phyloP scores from a whole-genome alignment of 2,797 vertebrate species.

The Pangasius sanitwongsei region DNA sequence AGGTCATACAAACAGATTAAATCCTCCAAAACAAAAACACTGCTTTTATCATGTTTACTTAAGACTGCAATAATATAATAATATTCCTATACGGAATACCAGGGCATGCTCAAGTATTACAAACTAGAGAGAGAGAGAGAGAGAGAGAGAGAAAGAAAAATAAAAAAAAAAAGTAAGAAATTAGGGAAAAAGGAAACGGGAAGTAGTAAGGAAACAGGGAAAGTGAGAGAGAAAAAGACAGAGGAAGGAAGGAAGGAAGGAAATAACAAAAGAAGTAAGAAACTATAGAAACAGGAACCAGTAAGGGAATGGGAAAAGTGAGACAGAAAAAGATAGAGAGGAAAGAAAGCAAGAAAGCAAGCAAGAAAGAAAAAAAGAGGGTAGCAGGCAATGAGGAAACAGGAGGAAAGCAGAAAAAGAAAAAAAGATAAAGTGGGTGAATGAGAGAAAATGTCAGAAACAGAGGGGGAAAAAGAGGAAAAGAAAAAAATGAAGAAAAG shows the following conservation, averaged over 20 bases:
- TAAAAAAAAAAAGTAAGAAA: too few species aligned
- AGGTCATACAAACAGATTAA: neutral
- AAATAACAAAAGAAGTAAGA: neutral
- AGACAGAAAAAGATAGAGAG: neutral
- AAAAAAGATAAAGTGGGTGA: neutral
- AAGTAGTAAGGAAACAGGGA: neutral
- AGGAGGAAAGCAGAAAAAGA: neutral
- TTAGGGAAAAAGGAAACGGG: neutral
- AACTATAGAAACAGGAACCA: neutral
- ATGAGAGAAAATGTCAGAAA: neutral
- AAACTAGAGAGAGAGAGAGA: neutral
- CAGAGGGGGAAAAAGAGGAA: neutral
- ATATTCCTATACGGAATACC: neutral
- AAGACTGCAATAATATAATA: neutral
- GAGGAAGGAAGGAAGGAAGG: neutral
- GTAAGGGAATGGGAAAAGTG: neutral
- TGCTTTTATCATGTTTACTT: neutral
- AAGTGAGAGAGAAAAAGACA: neutral
- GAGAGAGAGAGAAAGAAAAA: neutral
- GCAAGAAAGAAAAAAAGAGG: neutral
- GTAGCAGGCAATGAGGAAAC: neutral
- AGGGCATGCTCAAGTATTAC: neutral
- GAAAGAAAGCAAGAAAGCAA: neutral
- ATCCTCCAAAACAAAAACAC: conserved; percentile 4
- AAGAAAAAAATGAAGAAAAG: neutral